Evolutionary conservation across 2,113 vertebrate species (phyloP).

Genomic region (Rissa tridactyla): DNA sequence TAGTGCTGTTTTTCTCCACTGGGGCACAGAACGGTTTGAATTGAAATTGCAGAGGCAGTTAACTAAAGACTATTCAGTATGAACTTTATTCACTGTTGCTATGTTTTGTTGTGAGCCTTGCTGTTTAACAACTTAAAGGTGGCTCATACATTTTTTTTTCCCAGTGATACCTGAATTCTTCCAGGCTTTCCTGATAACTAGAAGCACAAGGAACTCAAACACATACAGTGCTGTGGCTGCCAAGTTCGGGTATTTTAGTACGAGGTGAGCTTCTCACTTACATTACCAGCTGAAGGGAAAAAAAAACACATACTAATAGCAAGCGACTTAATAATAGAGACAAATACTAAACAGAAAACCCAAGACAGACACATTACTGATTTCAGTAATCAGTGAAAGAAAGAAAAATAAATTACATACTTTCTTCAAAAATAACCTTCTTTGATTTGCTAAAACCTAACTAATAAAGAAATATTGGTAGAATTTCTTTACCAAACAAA

Average conservation of each 20-base stretch:
- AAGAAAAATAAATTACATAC: background rate
- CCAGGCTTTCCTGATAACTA: background rate
- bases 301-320: background rate
- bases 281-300: background rate
- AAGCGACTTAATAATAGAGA: background rate
- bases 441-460: background rate
- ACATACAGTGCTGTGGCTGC: background rate
- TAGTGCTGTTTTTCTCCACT: background rate
- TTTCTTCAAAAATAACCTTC: background rate
- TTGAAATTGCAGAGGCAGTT: conserved; percentile 22
- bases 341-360: background rate
- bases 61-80: background rate
- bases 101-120: background rate
- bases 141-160: background rate
- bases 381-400: background rate
- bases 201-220: background rate
- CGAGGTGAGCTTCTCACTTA: background rate
- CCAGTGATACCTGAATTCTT: background rate
- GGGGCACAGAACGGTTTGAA: background rate
- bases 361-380: background rate
- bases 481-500: background rate
- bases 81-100: background rate
- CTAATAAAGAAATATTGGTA: background rate
- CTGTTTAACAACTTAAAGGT: background rate
- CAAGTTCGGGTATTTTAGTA: background rate